These are phyloP conservation scores for Tetrax tetrax DNA, from an alignment of 2,113 vertebrate species.

Conservation along the genomic window DNA sequence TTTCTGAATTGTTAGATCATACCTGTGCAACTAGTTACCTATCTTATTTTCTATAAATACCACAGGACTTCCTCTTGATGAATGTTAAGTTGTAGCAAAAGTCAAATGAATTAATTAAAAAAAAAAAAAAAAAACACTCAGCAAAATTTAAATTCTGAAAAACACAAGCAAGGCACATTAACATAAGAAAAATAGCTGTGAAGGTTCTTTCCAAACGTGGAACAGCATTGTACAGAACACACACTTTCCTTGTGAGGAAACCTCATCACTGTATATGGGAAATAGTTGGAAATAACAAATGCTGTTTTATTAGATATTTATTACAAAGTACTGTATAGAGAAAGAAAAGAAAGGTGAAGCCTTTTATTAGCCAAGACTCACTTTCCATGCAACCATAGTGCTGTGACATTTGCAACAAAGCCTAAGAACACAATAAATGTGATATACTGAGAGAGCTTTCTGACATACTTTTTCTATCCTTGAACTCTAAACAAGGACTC, in stretches of 20 bases:
- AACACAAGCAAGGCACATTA: background rate
- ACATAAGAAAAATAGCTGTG: background rate
- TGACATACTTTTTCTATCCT: conserved; percentile 46
- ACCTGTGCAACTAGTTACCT: background rate
- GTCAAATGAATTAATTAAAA: background rate
- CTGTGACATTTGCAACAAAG: conserved; percentile 68
- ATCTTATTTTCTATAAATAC: background rate
- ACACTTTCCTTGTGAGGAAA: background rate
- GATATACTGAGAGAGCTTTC: conserved; percentile 40
- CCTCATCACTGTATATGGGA: background rate
- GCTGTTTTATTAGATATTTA: background rate
- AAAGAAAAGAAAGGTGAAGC: conserved; percentile 30
- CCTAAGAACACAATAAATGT: conserved; percentile 59
- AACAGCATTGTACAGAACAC: background rate
- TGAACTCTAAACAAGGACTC: conserved; percentile 66
- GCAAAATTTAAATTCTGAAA: background rate
- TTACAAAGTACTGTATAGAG: background rate
- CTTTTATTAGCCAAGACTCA: conserved; percentile 43
- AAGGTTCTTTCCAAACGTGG: background rate
- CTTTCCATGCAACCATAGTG: conserved; percentile 37
- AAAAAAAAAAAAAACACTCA: background rate
- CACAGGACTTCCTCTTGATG: background rate
- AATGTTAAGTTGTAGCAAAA: background rate
- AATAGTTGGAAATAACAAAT: background rate
- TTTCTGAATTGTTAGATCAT: background rate